Evolutionary conservation across 2,888 invertebrate genomes (phyloP).

Genomic region (Timandra comae): DNA sequence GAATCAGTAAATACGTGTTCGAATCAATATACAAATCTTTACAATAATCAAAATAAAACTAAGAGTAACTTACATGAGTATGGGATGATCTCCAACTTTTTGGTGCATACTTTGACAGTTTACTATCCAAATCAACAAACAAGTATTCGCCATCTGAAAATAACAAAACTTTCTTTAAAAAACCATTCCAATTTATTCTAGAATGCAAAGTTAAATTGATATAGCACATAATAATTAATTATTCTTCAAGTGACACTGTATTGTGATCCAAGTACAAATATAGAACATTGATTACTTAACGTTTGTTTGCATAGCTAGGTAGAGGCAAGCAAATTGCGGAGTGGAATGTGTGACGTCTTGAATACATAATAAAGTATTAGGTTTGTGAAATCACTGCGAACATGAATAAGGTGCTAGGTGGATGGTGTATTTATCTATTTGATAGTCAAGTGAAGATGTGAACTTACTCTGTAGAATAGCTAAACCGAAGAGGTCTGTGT

Average conservation of each 20-base stretch:
- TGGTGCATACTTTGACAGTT: conserved; percentile 96
- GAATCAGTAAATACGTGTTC: too few relatives aligned
- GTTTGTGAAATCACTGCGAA: conserved; percentile 35
- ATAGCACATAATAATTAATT: conserved; percentile 5
- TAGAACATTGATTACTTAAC: conserved; percentile 43
- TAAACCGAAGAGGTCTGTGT: conserved; percentile 90
- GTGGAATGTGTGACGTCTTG: conserved; percentile 39
- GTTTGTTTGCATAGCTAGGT: conserved; percentile 37
- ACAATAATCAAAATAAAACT: too few relatives aligned
- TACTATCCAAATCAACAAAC: conserved; percentile 96
- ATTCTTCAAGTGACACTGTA: conserved; percentile 17
- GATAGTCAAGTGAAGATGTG: not conserved
- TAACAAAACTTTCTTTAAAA: conserved; percentile 24
- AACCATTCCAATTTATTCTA: not conserved
- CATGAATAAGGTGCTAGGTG: conserved; percentile 26
- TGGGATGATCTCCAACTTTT: conserved; percentile 97
- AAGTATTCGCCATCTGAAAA: conserved; percentile 96
- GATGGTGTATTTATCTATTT: conserved; percentile 2
- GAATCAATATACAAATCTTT: too few relatives aligned
- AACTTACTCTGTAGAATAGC: conserved; percentile 87
- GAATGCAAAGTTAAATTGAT: not conserved
- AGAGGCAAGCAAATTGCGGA: conserved; percentile 29
- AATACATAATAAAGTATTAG: conserved; percentile 34
- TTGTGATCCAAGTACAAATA: conserved; percentile 35
- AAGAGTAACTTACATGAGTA: conserved; percentile 83